These are phyloP conservation scores for Horisme vitalbata DNA, from an alignment of 2,888 invertebrate genomes.

Conservation along the genomic window DNA sequence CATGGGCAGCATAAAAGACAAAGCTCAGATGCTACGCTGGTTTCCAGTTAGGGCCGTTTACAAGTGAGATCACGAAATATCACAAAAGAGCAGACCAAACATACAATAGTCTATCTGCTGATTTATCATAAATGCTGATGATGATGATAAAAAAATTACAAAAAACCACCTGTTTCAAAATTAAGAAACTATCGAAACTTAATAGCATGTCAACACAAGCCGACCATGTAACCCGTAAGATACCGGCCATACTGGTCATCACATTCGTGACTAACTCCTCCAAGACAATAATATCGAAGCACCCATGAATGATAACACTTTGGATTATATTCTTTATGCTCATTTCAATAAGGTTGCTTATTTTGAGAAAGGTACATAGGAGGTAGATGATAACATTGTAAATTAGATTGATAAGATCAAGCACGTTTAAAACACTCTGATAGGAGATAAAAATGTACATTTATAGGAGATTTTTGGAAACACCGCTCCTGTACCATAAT, in stretches of 20 bases:
- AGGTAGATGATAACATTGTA: conserved; percentile 39
- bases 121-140: too few relatives aligned
- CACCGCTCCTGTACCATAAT: conserved; percentile 70
- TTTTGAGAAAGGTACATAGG: not conserved
- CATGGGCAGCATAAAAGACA: too few relatives aligned
- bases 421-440: conserved; percentile 70
- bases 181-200: conserved; percentile 49
- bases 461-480: conserved; percentile 74
- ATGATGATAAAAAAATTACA: too few relatives aligned
- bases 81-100: too few relatives aligned
- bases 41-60: too few relatives aligned
- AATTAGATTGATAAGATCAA: conserved; percentile 60
- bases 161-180: conserved; percentile 7
- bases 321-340: not conserved
- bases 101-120: too few relatives aligned
- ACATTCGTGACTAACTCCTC: conserved; percentile 66
- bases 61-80: too few relatives aligned
- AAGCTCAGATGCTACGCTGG: too few relatives aligned
- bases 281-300: conserved; percentile 34
- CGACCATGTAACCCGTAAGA: conserved; percentile 67
- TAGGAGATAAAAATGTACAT: conserved; percentile 63
- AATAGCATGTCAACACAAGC: conserved; percentile 69
- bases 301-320: not conserved
- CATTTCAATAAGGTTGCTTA: not conserved
- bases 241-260: conserved; percentile 60